Conservation (phyloP, 2,888 invertebrate species). For the Auanema sp. region DNA sequence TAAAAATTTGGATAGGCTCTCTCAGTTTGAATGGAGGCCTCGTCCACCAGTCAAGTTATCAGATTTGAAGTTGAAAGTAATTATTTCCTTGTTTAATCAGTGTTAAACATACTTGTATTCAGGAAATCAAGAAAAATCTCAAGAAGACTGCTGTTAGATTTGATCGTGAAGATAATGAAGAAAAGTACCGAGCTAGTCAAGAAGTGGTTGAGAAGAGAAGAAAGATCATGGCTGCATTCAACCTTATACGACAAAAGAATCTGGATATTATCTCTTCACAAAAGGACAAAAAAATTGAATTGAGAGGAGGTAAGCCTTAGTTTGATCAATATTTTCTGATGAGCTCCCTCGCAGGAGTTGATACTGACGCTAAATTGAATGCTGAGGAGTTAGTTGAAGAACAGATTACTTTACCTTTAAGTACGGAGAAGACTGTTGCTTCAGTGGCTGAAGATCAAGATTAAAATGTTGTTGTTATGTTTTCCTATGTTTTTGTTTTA, state of each 20-base stretch:
- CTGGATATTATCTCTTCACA: conserved; percentile 27
- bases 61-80: conserved; percentile 76
- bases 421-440: conserved; percentile 47
- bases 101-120: conserved; percentile 61
- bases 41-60: conserved; percentile 83
- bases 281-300: conserved; percentile 31
- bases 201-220: conserved; percentile 54
- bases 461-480: conserved; percentile 2
- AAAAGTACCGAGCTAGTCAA: conserved; percentile 57
- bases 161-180: conserved; percentile 81
- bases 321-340: conserved; percentile 8
- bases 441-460: conserved; percentile 37
- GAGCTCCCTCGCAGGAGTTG: conserved; percentile 16
- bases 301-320: conserved; percentile 26
- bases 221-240: conserved; percentile 54
- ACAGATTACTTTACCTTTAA: conserved; percentile 54
- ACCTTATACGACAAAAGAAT: conserved; percentile 43
- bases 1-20: conserved; percentile 87
- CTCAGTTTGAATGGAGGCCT: conserved; percentile 93
- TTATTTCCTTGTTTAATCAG: conserved; percentile 8
- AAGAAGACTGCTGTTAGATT: conserved; percentile 95
- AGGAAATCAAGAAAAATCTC: conserved; percentile 93
- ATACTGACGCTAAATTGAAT: conserved; percentile 38
- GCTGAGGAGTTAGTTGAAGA: conserved; percentile 56
- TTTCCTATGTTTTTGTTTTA: too few relatives aligned